Conservation (phyloP, 1,140 invertebrate genomes). For the Daktulosphaira vitifoliae region DNA sequence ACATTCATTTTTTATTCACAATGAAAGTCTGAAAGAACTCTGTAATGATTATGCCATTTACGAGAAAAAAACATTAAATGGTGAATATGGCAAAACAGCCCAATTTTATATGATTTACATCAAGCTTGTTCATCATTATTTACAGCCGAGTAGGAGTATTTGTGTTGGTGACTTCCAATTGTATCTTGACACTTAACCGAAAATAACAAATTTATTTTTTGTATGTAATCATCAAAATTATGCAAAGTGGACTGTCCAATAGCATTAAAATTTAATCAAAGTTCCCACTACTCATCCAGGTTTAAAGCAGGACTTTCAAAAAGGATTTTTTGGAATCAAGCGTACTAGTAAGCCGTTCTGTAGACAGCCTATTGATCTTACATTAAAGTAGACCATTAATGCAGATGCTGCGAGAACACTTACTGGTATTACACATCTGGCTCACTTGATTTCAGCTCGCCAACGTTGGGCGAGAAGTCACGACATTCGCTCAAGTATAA, state of each 20-base stretch:
- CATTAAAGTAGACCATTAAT: constrained; percentile 29
- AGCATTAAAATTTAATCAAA: constrained; percentile 31
- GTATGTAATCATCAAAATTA: constrained; percentile 42
- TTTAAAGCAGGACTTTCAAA: neutral
- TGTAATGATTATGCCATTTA: constrained; percentile 38
- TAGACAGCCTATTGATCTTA: constrained; percentile 10
- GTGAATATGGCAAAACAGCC: constrained; percentile 41
- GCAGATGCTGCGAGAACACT: constrained; percentile 17
- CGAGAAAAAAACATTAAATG: constrained; percentile 37
- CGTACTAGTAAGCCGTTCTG: constrained; percentile 1
- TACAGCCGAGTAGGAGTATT: constrained; percentile 39
- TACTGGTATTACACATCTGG: constrained; percentile 5
- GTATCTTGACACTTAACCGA: constrained; percentile 36
- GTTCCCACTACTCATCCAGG: constrained; percentile 28
- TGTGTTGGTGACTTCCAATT: constrained; percentile 39
- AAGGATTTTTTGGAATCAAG: constrained; percentile 8
- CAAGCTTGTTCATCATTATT: constrained; percentile 38
- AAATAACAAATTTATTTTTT: constrained; percentile 41
- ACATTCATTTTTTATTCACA: neutral
- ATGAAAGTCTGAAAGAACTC: constrained; percentile 33
- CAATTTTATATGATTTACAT: constrained; percentile 40
- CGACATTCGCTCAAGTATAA: constrained; percentile 24
- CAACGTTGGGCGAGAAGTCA: constrained; percentile 28
- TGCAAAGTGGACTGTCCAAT: constrained; percentile 38
- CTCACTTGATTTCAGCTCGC: constrained; percentile 26